phyloP scores from a whole-genome alignment of 2,888 invertebrate genomes.

The Rhagium mordax region DNA sequence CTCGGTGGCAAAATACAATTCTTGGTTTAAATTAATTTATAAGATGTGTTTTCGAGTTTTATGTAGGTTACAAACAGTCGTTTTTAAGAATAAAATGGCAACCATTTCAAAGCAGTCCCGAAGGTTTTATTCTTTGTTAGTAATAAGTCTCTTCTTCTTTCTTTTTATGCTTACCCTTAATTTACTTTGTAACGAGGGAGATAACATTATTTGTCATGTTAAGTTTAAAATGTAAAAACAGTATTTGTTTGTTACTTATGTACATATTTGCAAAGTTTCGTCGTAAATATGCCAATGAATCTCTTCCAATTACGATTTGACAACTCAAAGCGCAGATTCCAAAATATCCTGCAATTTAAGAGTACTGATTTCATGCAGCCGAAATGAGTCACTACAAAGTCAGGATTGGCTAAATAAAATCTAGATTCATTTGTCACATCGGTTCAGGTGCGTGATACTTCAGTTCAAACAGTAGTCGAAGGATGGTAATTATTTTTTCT shows the following conservation, averaged over 20 bases:
- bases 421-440: too few species aligned
- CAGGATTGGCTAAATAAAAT: too few species aligned
- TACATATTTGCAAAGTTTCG: neutral
- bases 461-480: too few species aligned
- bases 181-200: conserved; percentile 25
- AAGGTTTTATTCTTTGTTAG: conserved; percentile 19
- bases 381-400: too few species aligned
- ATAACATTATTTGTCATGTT: conserved; percentile 9
- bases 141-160: conserved; percentile 20
- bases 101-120: conserved; percentile 9
- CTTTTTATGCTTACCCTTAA: conserved; percentile 21
- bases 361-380: too few species aligned
- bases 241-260: neutral
- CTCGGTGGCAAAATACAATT: conserved; percentile 1
- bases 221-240: neutral
- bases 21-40: conserved; percentile 11
- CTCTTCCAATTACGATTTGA: too few species aligned
- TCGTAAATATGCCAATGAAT: too few species aligned
- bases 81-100: conserved; percentile 13
- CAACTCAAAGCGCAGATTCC: too few species aligned
- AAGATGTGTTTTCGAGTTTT: conserved; percentile 12
- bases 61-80: conserved; percentile 6
- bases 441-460: too few species aligned
- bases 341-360: too few species aligned
- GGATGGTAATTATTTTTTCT: too few species aligned